Evolutionary conservation across 2,888 invertebrate genomes (phyloP), one percentile per base, ranked within the genome.

Genomic region (Lumbricus terrestris): DNA sequence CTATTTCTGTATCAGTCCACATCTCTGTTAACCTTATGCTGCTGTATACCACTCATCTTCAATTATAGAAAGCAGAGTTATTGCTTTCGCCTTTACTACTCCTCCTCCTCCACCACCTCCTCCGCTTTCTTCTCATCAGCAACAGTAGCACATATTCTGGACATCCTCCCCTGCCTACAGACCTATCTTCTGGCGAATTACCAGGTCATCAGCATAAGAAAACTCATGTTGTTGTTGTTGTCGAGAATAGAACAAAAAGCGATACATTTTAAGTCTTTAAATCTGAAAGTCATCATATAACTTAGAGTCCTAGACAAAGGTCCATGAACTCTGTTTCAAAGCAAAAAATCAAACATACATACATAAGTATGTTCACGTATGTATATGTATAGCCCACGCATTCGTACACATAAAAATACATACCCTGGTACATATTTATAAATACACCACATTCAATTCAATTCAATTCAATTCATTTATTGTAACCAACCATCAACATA

Each of bases 221-320:
- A 69, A n/a, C 69, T n/a, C 8, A n/a, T n/a, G n/a, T n/a, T n/a
- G n/a, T n/a, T n/a, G n/a, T n/a, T n/a, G 69, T n/a, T 47, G 69
- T 69, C n/a, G 8, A 29, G 69, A 3, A n/a, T 13, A n/a, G 69
- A n/a, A 29, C n/a, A n/a, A 69, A 69, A 69, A 69, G 40, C 20
- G 47, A 47, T 47, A 47, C 29, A 69, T 13, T 6, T 40, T 6
- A n/a, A n/a, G 47, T 23, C 47, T 47, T 69, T n/a, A 69, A 1
- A n/a, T 69, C 69, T n/a, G 69, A 69, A 69, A 69, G n/a, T n/a
- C 69, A n/a, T 69, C 69, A 69, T n/a, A 69, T n/a, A 69, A 69
- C 29, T 16, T n/a, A 16, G n/a, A n/a, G n/a, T n/a, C n/a, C n/a
- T n/a, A n/a, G 23, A 23, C 47, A 47, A 47, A 16, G 23, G 4